Base-by-base conservation (phyloP, 1,140 invertebrate species). In the Bombus turneri region DNA sequence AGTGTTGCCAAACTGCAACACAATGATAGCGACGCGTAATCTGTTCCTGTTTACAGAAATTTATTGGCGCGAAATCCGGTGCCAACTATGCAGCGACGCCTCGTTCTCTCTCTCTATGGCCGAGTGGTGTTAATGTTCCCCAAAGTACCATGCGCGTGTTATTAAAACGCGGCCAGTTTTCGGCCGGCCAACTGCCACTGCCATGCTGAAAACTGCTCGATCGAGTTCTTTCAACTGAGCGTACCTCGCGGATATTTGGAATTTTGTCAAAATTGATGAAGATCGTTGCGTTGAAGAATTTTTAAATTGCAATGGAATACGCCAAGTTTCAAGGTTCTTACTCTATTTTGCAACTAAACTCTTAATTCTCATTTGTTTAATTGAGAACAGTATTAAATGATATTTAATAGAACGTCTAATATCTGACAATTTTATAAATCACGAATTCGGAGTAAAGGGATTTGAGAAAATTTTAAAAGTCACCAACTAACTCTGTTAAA, bases 11-110 rank as follows among this genome's bases (percentile, higher is more conserved):
- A 88, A 74, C 82, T 88, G 59, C 83, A 69, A 80, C 73, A 85
- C 87, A 88, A 88, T 88, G 87, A 80, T 88, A 88, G 83, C 77
- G 87, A 74, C 77, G 77, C 86, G 73, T 89, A 88, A 89, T 88
- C 84, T 79, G 79, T 86, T 87, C 75, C 81, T 89, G 87, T 89
- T 89, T 85, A 89, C 85, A 83, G 85, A 90, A 90, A 89, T 80
- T 88, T 89, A 88, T 89, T 71, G 84, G 74, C 66, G 73, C 64
- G 80, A 88, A 83, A 83, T 80, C 59, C 83, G 74, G 80, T 88
- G 88, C 88, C 87, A 88, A 89, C 87, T 89, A 89, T 86, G 88
- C 47, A 76, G 47, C 62, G 28, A 83, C 62, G 62, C 59, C 57
- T 79, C 43, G 75, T 47, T 68, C 39, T 34, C 39, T 34, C 39